A percentile compares a stretch with the other conserved stretches of the same genome.
These are phyloP conservation scores for Sebastolobus altivelis DNA, from an alignment of 2,797 vertebrate genomes.

Conservation along the genomic window DNA sequence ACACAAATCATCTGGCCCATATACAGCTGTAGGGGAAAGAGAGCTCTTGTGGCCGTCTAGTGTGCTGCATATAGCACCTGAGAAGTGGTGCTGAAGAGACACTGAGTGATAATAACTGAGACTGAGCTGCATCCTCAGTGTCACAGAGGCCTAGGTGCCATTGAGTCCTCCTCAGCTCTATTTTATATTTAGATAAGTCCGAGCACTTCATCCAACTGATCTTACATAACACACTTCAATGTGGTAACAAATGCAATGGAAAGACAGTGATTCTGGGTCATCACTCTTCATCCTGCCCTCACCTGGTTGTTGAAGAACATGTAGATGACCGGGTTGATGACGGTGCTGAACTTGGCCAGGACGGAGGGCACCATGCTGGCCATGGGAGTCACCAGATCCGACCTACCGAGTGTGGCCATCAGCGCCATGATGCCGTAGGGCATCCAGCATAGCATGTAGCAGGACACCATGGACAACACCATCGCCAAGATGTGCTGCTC, in stretches of 20 bases:
- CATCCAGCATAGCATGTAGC: conserved; percentile 90
- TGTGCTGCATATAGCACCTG: not conserved
- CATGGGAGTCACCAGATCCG: conserved; percentile 76
- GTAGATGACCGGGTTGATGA: conserved; percentile 87
- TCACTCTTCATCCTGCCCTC: conserved; percentile 40
- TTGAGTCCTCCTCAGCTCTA: not conserved
- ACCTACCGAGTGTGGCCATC: conserved; percentile 80
- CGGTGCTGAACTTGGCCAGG: conserved; percentile 88
- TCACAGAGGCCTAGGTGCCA: not conserved
- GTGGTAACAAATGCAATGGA: not conserved
- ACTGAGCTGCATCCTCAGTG: not conserved
- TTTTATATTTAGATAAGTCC: not conserved
- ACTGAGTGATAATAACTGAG: not conserved
- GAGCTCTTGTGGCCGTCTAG: conserved; percentile 1
- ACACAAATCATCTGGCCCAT: not conserved
- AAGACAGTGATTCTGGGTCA: not conserved
- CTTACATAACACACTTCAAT: not conserved
- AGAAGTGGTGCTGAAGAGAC: not conserved
- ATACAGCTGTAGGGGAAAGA: not conserved
- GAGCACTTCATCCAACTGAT: not conserved
- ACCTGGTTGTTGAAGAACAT: conserved; percentile 89
- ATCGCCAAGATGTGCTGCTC: conserved; percentile 83
- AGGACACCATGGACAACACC: conserved; percentile 87
- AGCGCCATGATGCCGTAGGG: conserved; percentile 85
- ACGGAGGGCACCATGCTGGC: conserved; percentile 84